phyloP scores from a whole-genome alignment of 2,888 invertebrate species.

The Parasteatoda lunata region DNA sequence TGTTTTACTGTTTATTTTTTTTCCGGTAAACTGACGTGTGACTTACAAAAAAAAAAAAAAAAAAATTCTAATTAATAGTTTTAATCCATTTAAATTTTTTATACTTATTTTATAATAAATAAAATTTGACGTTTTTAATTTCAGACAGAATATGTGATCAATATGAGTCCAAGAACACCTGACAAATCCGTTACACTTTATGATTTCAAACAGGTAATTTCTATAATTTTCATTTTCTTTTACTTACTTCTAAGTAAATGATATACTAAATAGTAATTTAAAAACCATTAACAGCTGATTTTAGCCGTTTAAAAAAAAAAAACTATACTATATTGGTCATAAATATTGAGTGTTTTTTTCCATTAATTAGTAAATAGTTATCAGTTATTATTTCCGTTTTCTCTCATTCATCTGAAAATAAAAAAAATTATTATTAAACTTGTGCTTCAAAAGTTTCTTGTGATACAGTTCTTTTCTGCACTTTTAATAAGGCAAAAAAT shows the following conservation, averaged over 20 bases:
- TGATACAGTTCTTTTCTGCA: no score
- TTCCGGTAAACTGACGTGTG: no score
- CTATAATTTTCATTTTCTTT: neutral
- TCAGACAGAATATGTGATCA: constrained; percentile 64
- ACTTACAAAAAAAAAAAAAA: no score
- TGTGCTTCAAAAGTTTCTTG: no score
- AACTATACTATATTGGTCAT: neutral
- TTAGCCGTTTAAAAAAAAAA: neutral
- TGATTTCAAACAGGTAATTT: constrained; percentile 61
- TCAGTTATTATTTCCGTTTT: no score
- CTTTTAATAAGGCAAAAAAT: no score
- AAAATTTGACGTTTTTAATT: neutral
- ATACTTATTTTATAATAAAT: neutral
- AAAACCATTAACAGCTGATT: neutral
- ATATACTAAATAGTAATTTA: neutral
- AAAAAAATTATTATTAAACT: no score
- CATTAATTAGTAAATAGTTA: no score
- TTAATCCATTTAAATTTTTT: neutral
- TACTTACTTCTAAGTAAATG: neutral
- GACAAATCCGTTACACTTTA: constrained; percentile 59
- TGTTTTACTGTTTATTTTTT: no score
- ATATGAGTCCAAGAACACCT: constrained; percentile 54
- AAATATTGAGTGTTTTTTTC: no score
- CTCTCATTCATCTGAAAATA: no score
- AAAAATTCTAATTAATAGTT: no score